Evolutionary conservation across 2,113 vertebrate genomes (phyloP).

Genomic region (Chrysochloris asiatica): DNA sequence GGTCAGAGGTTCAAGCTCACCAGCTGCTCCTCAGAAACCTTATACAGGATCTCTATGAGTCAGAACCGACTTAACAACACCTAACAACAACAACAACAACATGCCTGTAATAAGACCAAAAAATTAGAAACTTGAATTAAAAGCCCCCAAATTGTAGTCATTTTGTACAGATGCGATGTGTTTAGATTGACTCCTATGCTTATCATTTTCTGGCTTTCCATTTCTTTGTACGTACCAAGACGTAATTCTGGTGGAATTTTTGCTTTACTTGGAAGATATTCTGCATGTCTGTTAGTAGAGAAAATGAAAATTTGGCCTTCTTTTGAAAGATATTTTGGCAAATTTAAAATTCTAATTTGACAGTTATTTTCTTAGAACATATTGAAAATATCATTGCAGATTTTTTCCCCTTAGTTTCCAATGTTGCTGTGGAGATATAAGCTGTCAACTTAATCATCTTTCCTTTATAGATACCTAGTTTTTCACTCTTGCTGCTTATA

Average conservation of each 20-base stretch:
- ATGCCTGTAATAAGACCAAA: not conserved
- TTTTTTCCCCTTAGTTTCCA: not conserved
- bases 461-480: constrained; percentile 30
- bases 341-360: constrained; percentile 51
- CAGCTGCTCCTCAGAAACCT: too few species aligned
- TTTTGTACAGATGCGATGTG: not conserved
- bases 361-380: constrained; percentile 50
- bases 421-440: constrained; percentile 31
- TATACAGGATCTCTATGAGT: too few species aligned
- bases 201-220: not conserved
- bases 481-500: constrained; percentile 28
- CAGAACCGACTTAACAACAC: too few species aligned
- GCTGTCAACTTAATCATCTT: constrained; percentile 46
- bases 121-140: not conserved
- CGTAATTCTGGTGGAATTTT: not conserved
- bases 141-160: not conserved
- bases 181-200: not conserved
- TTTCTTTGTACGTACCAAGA: not conserved
- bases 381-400: not conserved
- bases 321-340: constrained; percentile 2
- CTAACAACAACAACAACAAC: too few species aligned
- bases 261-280: not conserved
- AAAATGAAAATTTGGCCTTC: not conserved
- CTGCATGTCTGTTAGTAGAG: not conserved
- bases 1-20: too few species aligned